Conservation (phyloP, 2,797 vertebrate species). For the Clarias platycephalus region DNA sequence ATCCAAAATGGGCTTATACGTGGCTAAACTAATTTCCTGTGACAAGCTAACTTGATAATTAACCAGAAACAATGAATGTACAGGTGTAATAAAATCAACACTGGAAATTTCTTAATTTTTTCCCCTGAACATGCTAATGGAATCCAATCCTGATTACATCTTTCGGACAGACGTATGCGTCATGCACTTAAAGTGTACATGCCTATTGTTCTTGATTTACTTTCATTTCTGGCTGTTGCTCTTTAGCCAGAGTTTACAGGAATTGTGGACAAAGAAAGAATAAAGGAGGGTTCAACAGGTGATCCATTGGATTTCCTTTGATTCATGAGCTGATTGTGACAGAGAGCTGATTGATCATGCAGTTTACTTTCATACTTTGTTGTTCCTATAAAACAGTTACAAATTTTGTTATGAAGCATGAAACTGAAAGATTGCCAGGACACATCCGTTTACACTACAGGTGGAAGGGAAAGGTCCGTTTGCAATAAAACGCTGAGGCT, state of each 20-base stretch:
- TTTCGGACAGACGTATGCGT: not conserved
- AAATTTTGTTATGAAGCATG: not conserved
- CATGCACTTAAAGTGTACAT: not conserved
- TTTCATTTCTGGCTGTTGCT: slow-evolving; percentile 48
- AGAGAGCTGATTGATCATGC: not conserved
- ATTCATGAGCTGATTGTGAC: not conserved
- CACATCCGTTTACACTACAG: not conserved
- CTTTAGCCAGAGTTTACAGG: slow-evolving; percentile 49
- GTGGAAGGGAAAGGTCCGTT: not conserved
- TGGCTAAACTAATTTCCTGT: slow-evolving; percentile 34
- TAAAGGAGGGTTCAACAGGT: slow-evolving; percentile 20
- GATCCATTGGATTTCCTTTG: slow-evolving; percentile 17
- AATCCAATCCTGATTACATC: not conserved
- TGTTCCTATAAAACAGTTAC: too few species aligned
- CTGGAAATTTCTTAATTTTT: slow-evolving; percentile 2
- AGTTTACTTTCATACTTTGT: slow-evolving; percentile 24
- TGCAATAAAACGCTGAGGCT: not conserved
- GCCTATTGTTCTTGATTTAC: not conserved
- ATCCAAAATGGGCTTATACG: not conserved
- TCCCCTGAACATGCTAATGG: not conserved
- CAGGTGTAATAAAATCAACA: not conserved
- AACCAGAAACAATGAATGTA: slow-evolving; percentile 18
- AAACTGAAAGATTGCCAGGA: not conserved
- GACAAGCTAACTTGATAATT: slow-evolving; percentile 5
- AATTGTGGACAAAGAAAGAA: slow-evolving; percentile 40